Evolutionary conservation across 2,888 invertebrate genomes (phyloP).

Genomic region (Lymantria monacha): DNA sequence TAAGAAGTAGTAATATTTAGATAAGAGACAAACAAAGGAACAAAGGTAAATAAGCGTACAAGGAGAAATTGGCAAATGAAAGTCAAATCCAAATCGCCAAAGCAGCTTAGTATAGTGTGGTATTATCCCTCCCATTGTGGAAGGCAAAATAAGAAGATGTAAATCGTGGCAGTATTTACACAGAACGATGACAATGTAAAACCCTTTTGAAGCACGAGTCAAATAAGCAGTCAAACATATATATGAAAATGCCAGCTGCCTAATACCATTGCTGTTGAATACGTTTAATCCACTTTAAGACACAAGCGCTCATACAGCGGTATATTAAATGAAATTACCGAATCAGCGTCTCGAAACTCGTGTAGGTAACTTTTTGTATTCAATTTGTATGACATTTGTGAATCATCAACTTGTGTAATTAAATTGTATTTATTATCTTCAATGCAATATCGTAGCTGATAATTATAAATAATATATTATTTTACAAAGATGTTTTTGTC

Average conservation of each 20-base stretch:
- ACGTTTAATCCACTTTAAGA: conserved; percentile 8
- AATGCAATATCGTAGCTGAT: conserved; percentile 1
- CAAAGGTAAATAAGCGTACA: too few relatives aligned
- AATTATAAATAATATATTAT: background rate
- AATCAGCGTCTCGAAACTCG: conserved; percentile 7
- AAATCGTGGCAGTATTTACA: too few relatives aligned
- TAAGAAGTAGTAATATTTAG: too few relatives aligned
- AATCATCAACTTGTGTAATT: conserved; percentile 43
- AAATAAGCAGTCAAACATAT: background rate
- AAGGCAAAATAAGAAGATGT: too few relatives aligned
- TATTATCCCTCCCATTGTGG: too few relatives aligned
- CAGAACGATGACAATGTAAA: background rate
- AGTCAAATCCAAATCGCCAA: too few relatives aligned
- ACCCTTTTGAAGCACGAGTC: background rate
- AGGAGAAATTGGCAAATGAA: too few relatives aligned
- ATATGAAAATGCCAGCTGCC: conserved; percentile 5
- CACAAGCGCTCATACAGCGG: conserved; percentile 7
- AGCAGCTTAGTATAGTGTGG: too few relatives aligned
- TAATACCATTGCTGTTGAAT: conserved; percentile 10
- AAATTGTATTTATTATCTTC: conserved; percentile 35
- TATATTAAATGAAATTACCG: conserved; percentile 9
- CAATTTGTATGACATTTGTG: conserved; percentile 37
- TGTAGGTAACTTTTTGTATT: conserved; percentile 13
- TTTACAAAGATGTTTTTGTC: too few relatives aligned
- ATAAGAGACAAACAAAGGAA: too few relatives aligned